These are phyloP conservation scores for Chunga burmeisteri DNA, from an alignment of 2,113 vertebrate genomes.

Conservation along the genomic window DNA sequence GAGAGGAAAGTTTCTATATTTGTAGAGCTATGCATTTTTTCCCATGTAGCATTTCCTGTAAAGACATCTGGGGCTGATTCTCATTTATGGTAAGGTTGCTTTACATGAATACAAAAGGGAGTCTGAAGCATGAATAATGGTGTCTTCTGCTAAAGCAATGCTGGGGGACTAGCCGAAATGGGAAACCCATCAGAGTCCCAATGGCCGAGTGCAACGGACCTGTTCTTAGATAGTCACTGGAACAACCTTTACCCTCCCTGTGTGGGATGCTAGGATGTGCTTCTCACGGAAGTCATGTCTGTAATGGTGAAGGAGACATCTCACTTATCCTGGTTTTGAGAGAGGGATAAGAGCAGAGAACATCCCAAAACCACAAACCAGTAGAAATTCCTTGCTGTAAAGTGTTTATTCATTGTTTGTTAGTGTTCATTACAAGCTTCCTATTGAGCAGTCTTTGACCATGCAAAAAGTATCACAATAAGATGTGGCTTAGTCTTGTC, in stretches of 20 bases:
- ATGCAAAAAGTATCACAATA: background rate
- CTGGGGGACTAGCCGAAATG: background rate
- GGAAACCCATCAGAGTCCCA: background rate
- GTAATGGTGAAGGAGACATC: background rate
- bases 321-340: background rate
- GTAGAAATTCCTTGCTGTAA: background rate
- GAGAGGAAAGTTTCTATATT: slow-evolving; percentile 46
- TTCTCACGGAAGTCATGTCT: background rate
- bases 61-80: slow-evolving; percentile 11
- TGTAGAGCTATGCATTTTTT: slow-evolving; percentile 9
- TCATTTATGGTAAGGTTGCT: background rate
- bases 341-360: background rate
- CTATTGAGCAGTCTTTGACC: background rate
- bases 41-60: background rate
- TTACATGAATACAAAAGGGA: background rate
- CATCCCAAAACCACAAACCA: background rate
- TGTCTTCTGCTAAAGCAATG: background rate
- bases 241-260: background rate
- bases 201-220: background rate
- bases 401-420: background rate
- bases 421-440: background rate
- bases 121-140: background rate
- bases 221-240: background rate
- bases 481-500: background rate
- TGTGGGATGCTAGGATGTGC: background rate